Evolutionary conservation across 2,888 invertebrate species (phyloP), one percentile per base, ranked within the genome.

Genomic region (Dolichomitus sp.): DNA sequence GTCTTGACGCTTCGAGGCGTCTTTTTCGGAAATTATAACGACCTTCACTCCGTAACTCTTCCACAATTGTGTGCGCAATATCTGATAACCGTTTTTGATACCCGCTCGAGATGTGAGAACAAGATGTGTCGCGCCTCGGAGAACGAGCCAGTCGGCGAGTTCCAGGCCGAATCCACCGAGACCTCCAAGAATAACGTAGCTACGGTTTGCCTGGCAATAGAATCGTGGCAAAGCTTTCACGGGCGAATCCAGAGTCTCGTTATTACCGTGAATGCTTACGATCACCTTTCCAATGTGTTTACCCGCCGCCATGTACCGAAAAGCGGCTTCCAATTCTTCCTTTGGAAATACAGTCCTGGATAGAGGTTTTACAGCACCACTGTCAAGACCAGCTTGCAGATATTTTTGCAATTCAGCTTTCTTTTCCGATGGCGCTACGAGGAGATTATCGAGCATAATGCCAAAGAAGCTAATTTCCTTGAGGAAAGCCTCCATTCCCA

Each of bases 81-180:
- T 94, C 93, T 99, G 98, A 93, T 98, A 99, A 33, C 98, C 98
- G 74, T 96, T 97, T 59, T 95, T 95, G 40, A 98, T 92, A 1
- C 98, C 98, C 23, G 95, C 95, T 80, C 98, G 95, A 0, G 98
- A 98, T 0, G 97, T 97, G 0, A 99, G 94, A 1, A 98, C 95
- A 12, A 99, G 88, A 85, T 97, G 96, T 87, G 94, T 95, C 0
- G 97, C 98, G 0, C 98, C 98, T 84, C 98, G 95, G 69, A 97
- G 93, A 66, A 98, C 95, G 88, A 99, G 94, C 98, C 98, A 98
- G 89, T 98, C 97, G 0, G 97, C 96, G 65, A 99, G 93, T 93
- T 99, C 99, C 65, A 99, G 94, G 5, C 99, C 99, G 90, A 99
- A 98, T 0, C 99, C 99, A 57, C 99, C 99, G 0, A 99, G 95